These are phyloP conservation scores for Pachypanchax playfairii DNA, from an alignment of 2,113 vertebrate genomes.

Conservation along the genomic window DNA sequence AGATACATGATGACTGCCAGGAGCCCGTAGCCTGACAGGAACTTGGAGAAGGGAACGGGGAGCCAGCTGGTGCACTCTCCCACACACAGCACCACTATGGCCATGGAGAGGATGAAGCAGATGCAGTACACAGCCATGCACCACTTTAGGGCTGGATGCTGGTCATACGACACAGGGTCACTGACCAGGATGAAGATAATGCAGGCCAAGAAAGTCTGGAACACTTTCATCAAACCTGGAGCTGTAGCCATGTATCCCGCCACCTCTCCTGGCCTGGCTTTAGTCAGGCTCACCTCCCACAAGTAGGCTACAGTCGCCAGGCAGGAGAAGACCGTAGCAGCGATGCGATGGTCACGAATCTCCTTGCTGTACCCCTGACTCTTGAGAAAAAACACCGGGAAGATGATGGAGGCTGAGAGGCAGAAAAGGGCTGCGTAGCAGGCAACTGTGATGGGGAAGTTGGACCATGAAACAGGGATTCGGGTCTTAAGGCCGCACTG, in stretches of 20 bases:
- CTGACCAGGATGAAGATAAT: constrained; percentile 85
- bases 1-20: constrained; percentile 81
- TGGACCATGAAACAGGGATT: constrained; percentile 83
- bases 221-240: constrained; percentile 85
- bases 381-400: constrained; percentile 76
- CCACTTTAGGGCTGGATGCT: constrained; percentile 74
- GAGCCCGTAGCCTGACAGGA: constrained; percentile 81
- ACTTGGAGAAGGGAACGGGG: constrained; percentile 84
- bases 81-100: constrained; percentile 83
- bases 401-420: constrained; percentile 84
- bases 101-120: constrained; percentile 86
- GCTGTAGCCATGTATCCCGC: constrained; percentile 87
- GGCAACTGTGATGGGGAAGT: constrained; percentile 85
- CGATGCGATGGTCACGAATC: constrained; percentile 69
- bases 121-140: constrained; percentile 87
- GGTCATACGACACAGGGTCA: constrained; percentile 48
- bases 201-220: constrained; percentile 86
- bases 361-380: accelerated
- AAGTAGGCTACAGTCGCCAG: constrained; percentile 80
- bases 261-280: constrained; percentile 84
- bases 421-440: constrained; percentile 84
- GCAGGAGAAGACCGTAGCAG: constrained; percentile 83
- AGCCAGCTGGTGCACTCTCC: constrained; percentile 85
- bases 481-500: constrained; percentile 73
- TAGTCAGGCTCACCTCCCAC: constrained; percentile 82